These are phyloP conservation scores for Ceratina australensis DNA, from an alignment of 1,140 invertebrate genomes.

Conservation along the genomic window DNA sequence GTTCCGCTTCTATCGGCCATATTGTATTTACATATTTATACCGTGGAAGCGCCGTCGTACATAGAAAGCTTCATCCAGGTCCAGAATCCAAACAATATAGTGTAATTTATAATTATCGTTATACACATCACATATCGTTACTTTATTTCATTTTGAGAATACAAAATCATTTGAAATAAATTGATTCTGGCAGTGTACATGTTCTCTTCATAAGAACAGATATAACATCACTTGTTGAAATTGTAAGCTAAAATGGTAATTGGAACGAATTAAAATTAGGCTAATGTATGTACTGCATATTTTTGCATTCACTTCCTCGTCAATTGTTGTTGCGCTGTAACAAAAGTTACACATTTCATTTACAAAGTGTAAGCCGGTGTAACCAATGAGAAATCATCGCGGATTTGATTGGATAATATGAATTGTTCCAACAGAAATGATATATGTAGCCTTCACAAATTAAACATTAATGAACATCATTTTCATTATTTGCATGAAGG, in stretches of 20 bases:
- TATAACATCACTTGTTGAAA: too few species aligned
- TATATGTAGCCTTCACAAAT: neutral
- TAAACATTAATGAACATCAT: too few species aligned
- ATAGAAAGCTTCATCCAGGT: conserved; percentile 32
- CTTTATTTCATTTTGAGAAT: neutral
- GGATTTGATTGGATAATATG: conserved; percentile 19
- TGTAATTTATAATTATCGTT: neutral
- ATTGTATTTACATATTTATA: conserved; percentile 67
- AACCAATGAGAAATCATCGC: neutral
- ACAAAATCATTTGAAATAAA: neutral
- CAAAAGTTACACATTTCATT: neutral
- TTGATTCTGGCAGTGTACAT: too few species aligned
- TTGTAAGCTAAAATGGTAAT: too few species aligned
- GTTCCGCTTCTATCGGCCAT: conserved; percentile 61
- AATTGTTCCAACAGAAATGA: neutral
- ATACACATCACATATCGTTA: too few species aligned
- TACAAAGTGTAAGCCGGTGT: too few species aligned
- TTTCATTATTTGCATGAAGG: too few species aligned
- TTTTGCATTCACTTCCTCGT: too few species aligned
- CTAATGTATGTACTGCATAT: too few species aligned
- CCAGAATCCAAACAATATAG: neutral
- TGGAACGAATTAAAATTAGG: too few species aligned
- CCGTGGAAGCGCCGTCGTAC: conserved; percentile 27
- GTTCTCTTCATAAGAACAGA: too few species aligned
- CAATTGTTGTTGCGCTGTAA: too few species aligned